These are phyloP conservation scores for Lonchura striata DNA, from an alignment of 2,113 vertebrate genomes.

Conservation along the genomic window DNA sequence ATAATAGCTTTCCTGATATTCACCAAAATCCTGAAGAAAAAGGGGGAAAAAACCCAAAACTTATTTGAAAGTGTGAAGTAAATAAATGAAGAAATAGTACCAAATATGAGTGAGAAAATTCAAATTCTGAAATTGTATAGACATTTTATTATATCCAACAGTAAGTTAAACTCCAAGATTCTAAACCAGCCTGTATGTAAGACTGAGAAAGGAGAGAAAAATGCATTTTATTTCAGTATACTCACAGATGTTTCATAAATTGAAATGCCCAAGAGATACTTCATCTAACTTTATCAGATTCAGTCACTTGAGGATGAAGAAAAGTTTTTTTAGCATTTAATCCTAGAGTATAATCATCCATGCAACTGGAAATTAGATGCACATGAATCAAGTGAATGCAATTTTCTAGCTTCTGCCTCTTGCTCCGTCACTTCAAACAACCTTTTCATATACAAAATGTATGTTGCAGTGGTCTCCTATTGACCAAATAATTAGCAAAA, in stretches of 20 bases:
- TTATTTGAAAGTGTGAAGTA: neutral
- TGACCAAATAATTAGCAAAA: neutral
- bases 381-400: neutral
- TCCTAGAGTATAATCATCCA: neutral
- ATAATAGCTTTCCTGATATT: conserved; percentile 99
- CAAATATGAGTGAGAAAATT: neutral
- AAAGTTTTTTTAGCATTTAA: neutral
- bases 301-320: neutral
- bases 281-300: neutral
- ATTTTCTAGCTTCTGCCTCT: neutral
- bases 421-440: neutral
- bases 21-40: conserved; percentile 90
- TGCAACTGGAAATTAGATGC: neutral
- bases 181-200: neutral
- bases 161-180: neutral
- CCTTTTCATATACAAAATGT: neutral
- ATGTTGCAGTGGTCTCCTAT: neutral
- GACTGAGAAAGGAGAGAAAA: neutral
- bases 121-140: neutral
- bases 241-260: neutral
- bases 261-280: neutral
- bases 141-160: neutral
- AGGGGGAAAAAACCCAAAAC: neutral
- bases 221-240: neutral
- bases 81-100: neutral